Evolutionary conservation across 1,140 invertebrate species (phyloP), one percentile per base, ranked within the genome.

Genomic region (Eupristina koningsbergeri): DNA sequence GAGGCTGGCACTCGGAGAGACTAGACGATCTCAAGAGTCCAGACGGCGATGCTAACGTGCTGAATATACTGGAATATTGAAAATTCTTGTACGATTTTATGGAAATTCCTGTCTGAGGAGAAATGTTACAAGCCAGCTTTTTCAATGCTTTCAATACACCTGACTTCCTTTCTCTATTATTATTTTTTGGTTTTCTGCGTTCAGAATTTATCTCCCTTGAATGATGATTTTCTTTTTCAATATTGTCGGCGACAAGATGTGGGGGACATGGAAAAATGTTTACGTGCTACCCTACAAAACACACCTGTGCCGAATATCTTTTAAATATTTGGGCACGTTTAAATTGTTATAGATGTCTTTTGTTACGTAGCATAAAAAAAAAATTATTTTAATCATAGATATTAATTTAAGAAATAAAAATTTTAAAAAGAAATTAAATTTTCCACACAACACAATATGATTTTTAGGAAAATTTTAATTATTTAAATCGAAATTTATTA

Each of bases 21-120:
- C 41, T 45, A 34, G 63, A 81, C 85, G 84, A 86, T 86, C 86
- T 87, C 67, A 86, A 85, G 81, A 80, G 84, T 71, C 81, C 78
- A 81, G 77, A 82, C 73, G 81, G 79, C 8, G 11, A 45, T 45
- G 41, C 41, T 45, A 11, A 45, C 5, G 76, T 17, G 13, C 22
- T 19, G 34, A 80, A 39, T 31, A 13, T 39, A 47, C 7, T 7
- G 8, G 8, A 19, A 53, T 34, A 58, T n/a, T 6, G 26, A 8
- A 8, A 11, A 22, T 41, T 41, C 58, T 29, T 58, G 53, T 67
- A 64, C 41, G 26, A 53, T 39, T 58, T 80, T 80, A 80, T 80
- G 71, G 71, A 75, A 45, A 81, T 81, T 81, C 29, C 29, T 81
- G n/a, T 75, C 26, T 39, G 31, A 5, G 26, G 45, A 31, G 5